These are phyloP conservation scores for Drosophila tsacasi DNA, from an alignment of 1,140 invertebrate species.

Conservation along the genomic window DNA sequence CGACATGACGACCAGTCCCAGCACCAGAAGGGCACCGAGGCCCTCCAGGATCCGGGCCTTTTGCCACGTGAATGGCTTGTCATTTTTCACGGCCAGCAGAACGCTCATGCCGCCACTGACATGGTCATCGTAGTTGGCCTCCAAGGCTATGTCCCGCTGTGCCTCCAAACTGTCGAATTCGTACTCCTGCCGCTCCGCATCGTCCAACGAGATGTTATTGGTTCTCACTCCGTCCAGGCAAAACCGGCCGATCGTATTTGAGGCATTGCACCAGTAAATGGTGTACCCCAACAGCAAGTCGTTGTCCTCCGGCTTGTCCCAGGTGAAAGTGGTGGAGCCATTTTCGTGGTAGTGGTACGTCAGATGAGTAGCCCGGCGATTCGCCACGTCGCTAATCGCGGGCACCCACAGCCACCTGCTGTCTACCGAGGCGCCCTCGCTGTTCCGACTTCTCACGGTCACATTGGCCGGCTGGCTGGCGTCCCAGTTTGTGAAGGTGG, in stretches of 20 bases:
- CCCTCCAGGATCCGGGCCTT: conserved; percentile 14
- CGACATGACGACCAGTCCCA: background rate
- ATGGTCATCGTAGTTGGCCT: conserved; percentile 9
- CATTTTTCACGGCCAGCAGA: background rate
- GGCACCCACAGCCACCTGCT: conserved; percentile 21
- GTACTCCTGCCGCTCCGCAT: too few relatives aligned
- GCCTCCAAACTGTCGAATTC: background rate
- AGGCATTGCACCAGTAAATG: conserved; percentile 30
- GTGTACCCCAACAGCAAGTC: conserved; percentile 19
- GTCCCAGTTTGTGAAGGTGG: conserved; percentile 3
- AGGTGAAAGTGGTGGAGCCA: conserved; percentile 1
- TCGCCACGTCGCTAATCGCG: background rate
- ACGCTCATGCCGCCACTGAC: conserved; percentile 15
- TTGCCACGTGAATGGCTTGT: too few relatives aligned
- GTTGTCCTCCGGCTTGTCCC: background rate
- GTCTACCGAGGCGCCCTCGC: conserved; percentile 4
- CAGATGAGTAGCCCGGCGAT: background rate
- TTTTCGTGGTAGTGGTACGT: background rate
- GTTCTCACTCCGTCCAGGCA: conserved; percentile 11
- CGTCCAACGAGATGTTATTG: background rate
- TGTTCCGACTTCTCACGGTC: conserved; percentile 27
- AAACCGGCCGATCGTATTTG: background rate
- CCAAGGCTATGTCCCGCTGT: conserved; percentile 12
- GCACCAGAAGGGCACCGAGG: conserved; percentile 18
- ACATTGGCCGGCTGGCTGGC: background rate